A percentile compares a stretch with the other conserved stretches of the same genome.
Evolutionary conservation across 2,888 invertebrate species (phyloP).

Genomic region (Serripes groenlandicus): DNA sequence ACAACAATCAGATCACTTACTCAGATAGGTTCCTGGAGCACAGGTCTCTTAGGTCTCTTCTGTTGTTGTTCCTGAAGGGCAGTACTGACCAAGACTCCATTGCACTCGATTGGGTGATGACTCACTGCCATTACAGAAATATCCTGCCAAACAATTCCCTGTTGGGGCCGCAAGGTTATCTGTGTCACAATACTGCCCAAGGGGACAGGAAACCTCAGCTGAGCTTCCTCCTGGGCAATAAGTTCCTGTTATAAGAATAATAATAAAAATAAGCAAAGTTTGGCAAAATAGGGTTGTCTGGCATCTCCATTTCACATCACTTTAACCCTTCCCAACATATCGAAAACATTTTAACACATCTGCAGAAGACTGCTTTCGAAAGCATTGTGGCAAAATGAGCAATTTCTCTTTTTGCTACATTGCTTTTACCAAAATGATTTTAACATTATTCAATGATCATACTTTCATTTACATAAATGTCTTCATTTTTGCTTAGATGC

Average conservation of each 20-base stretch:
- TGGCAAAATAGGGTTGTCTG: too few species aligned
- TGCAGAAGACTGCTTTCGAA: too few species aligned
- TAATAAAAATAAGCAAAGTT: too few species aligned
- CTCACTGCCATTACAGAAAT: slow-evolving; percentile 80
- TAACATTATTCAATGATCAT: too few species aligned
- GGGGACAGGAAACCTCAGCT: slow-evolving; percentile 75
- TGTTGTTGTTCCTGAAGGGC: slow-evolving; percentile 79
- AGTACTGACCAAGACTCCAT: slow-evolving; percentile 82
- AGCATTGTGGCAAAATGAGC: too few species aligned
- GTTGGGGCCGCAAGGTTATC: slow-evolving; percentile 73
- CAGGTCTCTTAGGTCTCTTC: slow-evolving; percentile 78
- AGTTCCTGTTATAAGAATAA: slow-evolving; percentile 77
- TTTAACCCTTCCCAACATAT: too few species aligned
- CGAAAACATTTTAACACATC: too few species aligned
- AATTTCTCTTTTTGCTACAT: too few species aligned
- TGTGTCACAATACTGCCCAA: slow-evolving; percentile 78
- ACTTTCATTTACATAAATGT: too few species aligned
- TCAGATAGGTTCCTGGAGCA: slow-evolving; percentile 81
- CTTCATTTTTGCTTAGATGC: too few species aligned
- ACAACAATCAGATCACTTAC: slow-evolving; percentile 67
- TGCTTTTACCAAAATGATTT: too few species aligned
- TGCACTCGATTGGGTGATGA: slow-evolving; percentile 70
- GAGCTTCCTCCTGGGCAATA: slow-evolving; percentile 83
- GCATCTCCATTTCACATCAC: too few species aligned
- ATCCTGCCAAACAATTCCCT: slow-evolving; percentile 80